phyloP scores from a whole-genome alignment of 2,797 vertebrate species.

The Neosalanx taihuensis region DNA sequence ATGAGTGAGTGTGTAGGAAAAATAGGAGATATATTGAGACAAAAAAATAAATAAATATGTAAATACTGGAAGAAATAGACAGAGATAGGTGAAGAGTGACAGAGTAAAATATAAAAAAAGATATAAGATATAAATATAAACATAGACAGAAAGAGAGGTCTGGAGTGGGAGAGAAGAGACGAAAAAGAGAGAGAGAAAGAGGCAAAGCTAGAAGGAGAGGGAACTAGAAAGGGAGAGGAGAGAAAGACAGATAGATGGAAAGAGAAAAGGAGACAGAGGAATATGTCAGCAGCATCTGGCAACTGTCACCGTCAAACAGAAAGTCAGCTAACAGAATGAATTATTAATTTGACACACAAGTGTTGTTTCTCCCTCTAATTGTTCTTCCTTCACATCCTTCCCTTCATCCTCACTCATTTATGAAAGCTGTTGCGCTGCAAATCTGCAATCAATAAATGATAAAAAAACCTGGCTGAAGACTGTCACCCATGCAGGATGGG shows the following conservation, averaged over 20 bases:
- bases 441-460: constrained; percentile 55
- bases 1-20: background rate
- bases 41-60: background rate
- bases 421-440: constrained; percentile 44
- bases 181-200: constrained; percentile 10
- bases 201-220: background rate
- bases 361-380: constrained; percentile 43
- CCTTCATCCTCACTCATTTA: constrained; percentile 42
- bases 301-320: constrained; percentile 27
- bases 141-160: constrained; percentile 3
- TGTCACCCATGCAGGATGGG: constrained; percentile 42
- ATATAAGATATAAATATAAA: background rate
- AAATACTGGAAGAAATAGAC: background rate
- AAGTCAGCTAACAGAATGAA: constrained; percentile 33
- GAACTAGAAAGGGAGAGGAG: background rate
- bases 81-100: constrained; percentile 4
- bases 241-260: background rate
- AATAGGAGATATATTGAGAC: background rate
- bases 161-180: background rate
- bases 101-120: background rate
- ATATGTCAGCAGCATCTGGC: constrained; percentile 35
- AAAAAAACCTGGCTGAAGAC: constrained; percentile 39
- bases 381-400: constrained; percentile 31
- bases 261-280: constrained; percentile 2
- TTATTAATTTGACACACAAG: constrained; percentile 37